Evolutionary conservation across 2,888 invertebrate species (phyloP).

Genomic region (Archips crataeganus): DNA sequence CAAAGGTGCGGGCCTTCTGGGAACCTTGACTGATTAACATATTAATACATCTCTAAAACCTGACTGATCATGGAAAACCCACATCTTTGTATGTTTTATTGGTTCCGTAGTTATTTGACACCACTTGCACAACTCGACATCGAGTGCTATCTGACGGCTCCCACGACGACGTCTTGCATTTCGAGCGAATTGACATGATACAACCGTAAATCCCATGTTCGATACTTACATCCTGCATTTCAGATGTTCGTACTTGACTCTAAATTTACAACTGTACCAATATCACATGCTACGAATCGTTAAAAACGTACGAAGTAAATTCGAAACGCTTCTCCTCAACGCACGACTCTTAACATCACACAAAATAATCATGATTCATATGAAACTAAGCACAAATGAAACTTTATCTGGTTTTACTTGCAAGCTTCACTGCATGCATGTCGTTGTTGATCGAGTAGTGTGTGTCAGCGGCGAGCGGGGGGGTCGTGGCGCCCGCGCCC

Average conservation of each 20-base stretch:
- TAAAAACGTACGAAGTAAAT: slow-evolving; percentile 82
- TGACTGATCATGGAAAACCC: slow-evolving; percentile 78
- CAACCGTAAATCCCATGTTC: slow-evolving; percentile 61
- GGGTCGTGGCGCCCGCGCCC: slow-evolving; percentile 25
- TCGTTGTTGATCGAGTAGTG: slow-evolving; percentile 81
- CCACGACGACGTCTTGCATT: slow-evolving; percentile 63
- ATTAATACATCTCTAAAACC: slow-evolving; percentile 65
- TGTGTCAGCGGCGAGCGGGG: slow-evolving; percentile 58
- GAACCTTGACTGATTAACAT: slow-evolving; percentile 62
- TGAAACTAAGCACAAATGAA: slow-evolving; percentile 85
- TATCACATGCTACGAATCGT: slow-evolving; percentile 77
- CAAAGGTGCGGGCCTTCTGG: slow-evolving; percentile 84
- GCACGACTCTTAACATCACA: slow-evolving; percentile 86
- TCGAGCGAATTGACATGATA: slow-evolving; percentile 70
- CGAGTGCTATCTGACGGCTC: slow-evolving; percentile 63
- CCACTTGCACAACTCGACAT: slow-evolving; percentile 83
- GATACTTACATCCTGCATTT: slow-evolving; percentile 81
- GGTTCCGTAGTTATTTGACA: slow-evolving; percentile 81
- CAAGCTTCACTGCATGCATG: slow-evolving; percentile 86
- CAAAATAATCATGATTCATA: slow-evolving; percentile 84
- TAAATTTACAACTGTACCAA: slow-evolving; percentile 77
- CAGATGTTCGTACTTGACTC: slow-evolving; percentile 82
- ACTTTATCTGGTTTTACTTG: slow-evolving; percentile 85
- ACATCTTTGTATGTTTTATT: slow-evolving; percentile 82
- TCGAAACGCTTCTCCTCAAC: slow-evolving; percentile 86